Evolutionary conservation across 2,113 vertebrate genomes (phyloP), one percentile per base, ranked within the genome.

Genomic region (Arenaria interpres): DNA sequence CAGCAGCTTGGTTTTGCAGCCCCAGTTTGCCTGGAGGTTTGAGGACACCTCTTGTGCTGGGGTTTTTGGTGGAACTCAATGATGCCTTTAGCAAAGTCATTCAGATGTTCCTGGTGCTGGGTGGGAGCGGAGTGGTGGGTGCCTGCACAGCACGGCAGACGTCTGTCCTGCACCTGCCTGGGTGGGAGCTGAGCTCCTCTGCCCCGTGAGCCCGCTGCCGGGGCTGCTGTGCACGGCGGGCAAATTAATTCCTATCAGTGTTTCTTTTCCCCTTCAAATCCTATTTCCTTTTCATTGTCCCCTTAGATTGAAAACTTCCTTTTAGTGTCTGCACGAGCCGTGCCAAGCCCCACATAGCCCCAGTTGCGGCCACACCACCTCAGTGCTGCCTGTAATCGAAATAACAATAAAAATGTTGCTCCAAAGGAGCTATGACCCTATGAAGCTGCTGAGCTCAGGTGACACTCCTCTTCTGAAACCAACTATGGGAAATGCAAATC

Each of bases 151-250:
- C 64, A 51, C 28, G 4, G 9, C 85, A 37, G 45, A 33, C 46
- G 27, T 24, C 12, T 5, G 6, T 80, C 71, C 50, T 78, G 50
- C 20, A 21, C 41, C 20, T n/a, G 27, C 50, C 60, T 13, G 27
- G 16, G 24, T 2, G 41, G n/a, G 43, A 32, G 30, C 41, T 7
- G 41, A 87, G 80, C 84, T 78, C 9, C 28, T 35, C 76, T 10
- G 73, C 53, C 20, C 56, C 30, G 14, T 0, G 0, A 60, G 27
- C 18, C n/a, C 7, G 2, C 48, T 37, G 22, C 28, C 64, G 21
- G 8, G 46, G 32, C 60, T 75, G 79, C 66, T 28, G 8, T 20
- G 30, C 54, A 57, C 1, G 0, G 50, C 2, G 1, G 25, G n/a
- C 32, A 50, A 54, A 54, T 62, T 28, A 35, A 81, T 87, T 77